Percentiles rank a stretch among this genome's conserved stretches.
These are phyloP conservation scores for Oceanites oceanicus DNA, from an alignment of 2,113 vertebrate species.

Conservation along the genomic window DNA sequence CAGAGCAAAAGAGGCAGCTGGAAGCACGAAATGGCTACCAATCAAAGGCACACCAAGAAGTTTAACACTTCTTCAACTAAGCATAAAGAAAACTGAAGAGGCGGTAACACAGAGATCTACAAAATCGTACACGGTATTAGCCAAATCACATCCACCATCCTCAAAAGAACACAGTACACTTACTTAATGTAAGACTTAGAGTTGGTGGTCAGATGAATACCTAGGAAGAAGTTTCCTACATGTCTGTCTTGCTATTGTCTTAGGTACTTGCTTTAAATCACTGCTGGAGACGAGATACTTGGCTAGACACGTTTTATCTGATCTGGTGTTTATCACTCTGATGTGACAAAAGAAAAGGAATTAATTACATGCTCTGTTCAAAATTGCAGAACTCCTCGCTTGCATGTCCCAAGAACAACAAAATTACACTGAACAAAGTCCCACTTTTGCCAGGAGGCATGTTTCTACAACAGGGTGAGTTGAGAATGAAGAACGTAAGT, in stretches of 20 bases:
- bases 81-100: neutral
- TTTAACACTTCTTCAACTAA: neutral
- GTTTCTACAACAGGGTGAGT: neutral
- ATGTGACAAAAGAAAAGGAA: neutral
- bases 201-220: neutral
- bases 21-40: neutral
- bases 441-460: neutral
- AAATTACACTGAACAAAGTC: neutral
- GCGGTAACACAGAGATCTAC: neutral
- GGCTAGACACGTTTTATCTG: neutral
- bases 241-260: neutral
- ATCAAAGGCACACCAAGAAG: neutral
- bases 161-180: neutral
- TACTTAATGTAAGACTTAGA: neutral
- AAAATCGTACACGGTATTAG: neutral
- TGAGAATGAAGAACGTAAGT: neutral
- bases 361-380: neutral
- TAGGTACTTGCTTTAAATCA: neutral
- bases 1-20: neutral
- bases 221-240: neutral
- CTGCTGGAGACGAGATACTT: neutral
- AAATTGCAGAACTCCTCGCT: neutral
- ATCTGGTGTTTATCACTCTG: neutral
- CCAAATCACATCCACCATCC: neutral
- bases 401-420: neutral